These are phyloP conservation scores for Aeoliscus strigatus DNA, from an alignment of 2,797 vertebrate species.

Conservation along the genomic window DNA sequence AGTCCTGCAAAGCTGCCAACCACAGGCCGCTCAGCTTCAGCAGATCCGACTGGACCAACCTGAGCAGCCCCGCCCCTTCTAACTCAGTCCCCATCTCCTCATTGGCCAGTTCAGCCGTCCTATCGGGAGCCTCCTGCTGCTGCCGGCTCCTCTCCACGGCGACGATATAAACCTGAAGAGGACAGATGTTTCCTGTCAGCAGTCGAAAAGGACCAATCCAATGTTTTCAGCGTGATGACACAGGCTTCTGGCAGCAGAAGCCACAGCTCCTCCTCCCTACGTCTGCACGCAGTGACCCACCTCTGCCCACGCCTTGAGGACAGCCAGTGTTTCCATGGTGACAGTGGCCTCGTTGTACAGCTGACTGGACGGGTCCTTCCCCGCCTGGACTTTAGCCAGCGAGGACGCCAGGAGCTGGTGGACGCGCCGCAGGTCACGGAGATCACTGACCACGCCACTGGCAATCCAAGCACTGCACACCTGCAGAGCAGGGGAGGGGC, in stretches of 20 bases:
- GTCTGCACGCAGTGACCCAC: constrained; percentile 61
- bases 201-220: too few relatives aligned
- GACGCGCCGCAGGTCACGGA: constrained; percentile 85
- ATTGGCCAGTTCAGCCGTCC: constrained; percentile 46
- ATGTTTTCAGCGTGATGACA: too few relatives aligned
- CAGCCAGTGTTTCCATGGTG: constrained; percentile 89
- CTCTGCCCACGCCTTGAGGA: constrained; percentile 96
- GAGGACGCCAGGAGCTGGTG: constrained; percentile 87
- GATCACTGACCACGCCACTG: constrained; percentile 88
- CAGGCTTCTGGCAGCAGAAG: too few relatives aligned
- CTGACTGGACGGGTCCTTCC: constrained; percentile 73
- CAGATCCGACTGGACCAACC: constrained; percentile 83
- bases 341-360: constrained; percentile 87
- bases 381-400: constrained; percentile 81
- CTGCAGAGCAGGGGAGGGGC: constrained; percentile 52
- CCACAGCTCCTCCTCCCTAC: too few relatives aligned
- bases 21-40: constrained; percentile 85
- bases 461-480: constrained; percentile 93
- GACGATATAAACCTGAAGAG: constrained; percentile 84
- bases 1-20: constrained; percentile 88
- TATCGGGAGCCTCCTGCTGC: constrained; percentile 33
- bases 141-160: constrained; percentile 77
- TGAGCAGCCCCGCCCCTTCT: constrained; percentile 71
- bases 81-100: constrained; percentile 22
- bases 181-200: too few relatives aligned